Conservation (phyloP, 2,113 vertebrate genomes). For the Mesembrinibis cayennensis region DNA sequence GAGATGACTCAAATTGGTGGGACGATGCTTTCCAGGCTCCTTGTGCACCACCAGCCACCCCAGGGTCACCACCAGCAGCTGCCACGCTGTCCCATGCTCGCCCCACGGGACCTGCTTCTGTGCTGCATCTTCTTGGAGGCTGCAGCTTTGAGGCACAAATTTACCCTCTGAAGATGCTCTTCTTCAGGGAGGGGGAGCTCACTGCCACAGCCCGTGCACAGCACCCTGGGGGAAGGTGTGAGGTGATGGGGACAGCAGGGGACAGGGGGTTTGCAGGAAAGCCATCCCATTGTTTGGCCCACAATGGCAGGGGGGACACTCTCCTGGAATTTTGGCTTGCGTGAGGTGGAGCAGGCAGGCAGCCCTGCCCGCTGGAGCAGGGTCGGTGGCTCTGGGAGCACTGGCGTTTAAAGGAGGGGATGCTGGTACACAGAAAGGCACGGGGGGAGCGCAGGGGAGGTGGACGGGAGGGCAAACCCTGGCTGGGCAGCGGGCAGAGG, state of each 20-base stretch:
- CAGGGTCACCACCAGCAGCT: not conserved
- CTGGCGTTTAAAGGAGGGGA: not conserved
- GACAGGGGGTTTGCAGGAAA: not conserved
- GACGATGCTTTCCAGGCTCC: not conserved
- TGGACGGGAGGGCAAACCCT: not conserved
- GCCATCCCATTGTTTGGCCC: not conserved
- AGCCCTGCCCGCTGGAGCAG: not conserved
- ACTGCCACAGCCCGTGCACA: not conserved
- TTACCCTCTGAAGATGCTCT: not conserved
- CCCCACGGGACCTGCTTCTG: not conserved
- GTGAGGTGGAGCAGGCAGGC: not conserved
- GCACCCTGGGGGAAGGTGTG: not conserved
- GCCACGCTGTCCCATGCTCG: not conserved
- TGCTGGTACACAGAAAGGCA: not conserved
- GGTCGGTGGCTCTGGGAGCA: fast-evolving
- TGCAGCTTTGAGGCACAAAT: not conserved
- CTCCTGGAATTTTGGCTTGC: not conserved
- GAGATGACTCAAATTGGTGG: not conserved
- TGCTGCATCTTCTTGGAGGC: not conserved
- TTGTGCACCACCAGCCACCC: not conserved
- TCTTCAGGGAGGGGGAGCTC: not conserved
- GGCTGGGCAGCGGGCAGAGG: not conserved
- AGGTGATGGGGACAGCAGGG: fast-evolving
- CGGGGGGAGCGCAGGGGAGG: too few species aligned
- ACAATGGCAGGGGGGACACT: fast-evolving